A percentile compares a stretch with the other conserved stretches of the same genome.
phyloP scores from a whole-genome alignment of 2,888 invertebrate species.

The Rhimphoctona megacephalus region DNA sequence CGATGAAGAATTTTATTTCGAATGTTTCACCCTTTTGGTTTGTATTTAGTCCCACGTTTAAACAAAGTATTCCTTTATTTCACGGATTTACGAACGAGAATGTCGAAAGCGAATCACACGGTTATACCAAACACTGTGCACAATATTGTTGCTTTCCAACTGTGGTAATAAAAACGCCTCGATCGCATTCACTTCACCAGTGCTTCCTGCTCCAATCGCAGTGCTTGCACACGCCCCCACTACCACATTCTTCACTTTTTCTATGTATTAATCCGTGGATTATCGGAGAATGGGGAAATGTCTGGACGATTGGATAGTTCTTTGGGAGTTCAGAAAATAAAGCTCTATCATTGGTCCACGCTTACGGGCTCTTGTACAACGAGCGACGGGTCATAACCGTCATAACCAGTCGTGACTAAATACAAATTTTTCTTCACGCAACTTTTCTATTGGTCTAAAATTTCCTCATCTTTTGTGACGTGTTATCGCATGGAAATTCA shows the following conservation, averaged over 20 bases:
- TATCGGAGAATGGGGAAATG: not conserved
- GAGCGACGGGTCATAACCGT: not conserved
- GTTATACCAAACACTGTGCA: slow-evolving; percentile 42
- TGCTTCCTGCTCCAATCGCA: slow-evolving; percentile 27
- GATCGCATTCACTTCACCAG: slow-evolving; percentile 49
- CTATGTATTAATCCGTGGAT: not conserved
- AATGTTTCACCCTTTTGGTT: not conserved
- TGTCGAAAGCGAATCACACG: slow-evolving; percentile 25
- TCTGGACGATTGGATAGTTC: not conserved
- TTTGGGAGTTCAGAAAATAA: not conserved
- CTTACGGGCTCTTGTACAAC: not conserved
- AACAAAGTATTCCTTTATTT: not conserved
- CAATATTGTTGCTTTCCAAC: slow-evolving; percentile 63
- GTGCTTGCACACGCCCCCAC: not conserved
- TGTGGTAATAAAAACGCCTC: slow-evolving; percentile 63
- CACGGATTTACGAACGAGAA: not conserved
- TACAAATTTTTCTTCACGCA: not conserved
- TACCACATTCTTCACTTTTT: not conserved
- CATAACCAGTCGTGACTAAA: not conserved
- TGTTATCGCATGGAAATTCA: not conserved
- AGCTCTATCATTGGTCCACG: not conserved
- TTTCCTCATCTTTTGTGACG: not conserved
- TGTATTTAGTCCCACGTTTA: not conserved
- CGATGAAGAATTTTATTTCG: slow-evolving; percentile 1
- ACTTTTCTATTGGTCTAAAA: not conserved